Base-by-base conservation (phyloP, 53 echinoderm and acorn worm genomes). In the Stichopus horrens region DNA sequence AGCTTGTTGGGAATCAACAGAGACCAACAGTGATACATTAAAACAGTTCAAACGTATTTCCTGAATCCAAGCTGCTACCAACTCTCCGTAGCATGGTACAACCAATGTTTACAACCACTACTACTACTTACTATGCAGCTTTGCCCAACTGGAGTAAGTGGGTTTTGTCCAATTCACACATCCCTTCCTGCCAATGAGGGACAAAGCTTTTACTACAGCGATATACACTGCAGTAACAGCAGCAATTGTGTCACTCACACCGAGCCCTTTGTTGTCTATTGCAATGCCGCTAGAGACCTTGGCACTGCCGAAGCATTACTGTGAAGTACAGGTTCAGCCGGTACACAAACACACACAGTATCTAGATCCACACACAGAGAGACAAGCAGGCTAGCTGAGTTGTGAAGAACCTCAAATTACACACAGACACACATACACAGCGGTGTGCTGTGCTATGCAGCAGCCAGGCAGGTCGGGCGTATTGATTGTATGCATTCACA, bases 251-350 rank as follows among this genome's bases (percentile, higher is more conserved):
- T 58, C 21, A 81, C 56, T 81, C 54, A 81, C 81, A 37, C 37
- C 37, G 10, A 81, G 80, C 57, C 81, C 81, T 81, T 81, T 81
- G 81, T 81, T 81, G 81, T 81, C 21, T 56, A 81, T 6, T 81
- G 16, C 53, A 58, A 52, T 52, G 55, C 79, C 51, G 20, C n/a
- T n/a, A 81, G 56, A 81, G 81, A 81, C 81, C 81, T 81, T 81
- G 81, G 81, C 58, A 81, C 81, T 81, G 77, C 18, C 37, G 37
- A 37, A 20, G 71, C 68, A n/a, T 59, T 20, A 71, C 71, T 37
- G 37, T 37, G 37, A 71, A 71, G 71, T 71, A 71, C 71, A 71
- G 71, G 71, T 71, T 71, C 71, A 71, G 16, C 7, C 71, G 7
- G 71, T 57, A 80, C 11, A 80, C 55, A 57, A 16, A 58, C 57